Evolutionary conservation across 2,888 invertebrate genomes (phyloP).

Genomic region (Epinotia bilunana): DNA sequence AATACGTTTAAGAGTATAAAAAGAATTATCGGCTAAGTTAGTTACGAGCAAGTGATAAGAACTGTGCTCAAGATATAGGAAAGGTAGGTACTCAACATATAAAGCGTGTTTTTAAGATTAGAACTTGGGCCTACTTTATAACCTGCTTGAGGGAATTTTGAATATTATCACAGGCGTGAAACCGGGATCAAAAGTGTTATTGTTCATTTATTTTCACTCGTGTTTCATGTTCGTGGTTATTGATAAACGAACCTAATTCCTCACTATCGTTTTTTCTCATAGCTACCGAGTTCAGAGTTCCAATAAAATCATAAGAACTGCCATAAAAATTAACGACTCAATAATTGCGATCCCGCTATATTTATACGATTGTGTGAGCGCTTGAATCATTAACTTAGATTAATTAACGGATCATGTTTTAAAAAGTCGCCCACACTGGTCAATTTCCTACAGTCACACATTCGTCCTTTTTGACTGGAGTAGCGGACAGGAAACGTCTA

Average conservation of each 20-base stretch:
- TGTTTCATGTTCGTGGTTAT: neutral
- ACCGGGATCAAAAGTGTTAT: neutral
- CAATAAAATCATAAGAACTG: conserved; percentile 10
- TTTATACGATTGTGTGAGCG: conserved; percentile 24
- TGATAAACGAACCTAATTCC: neutral
- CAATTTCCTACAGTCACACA: neutral
- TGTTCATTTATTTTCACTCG: neutral
- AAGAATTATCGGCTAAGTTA: neutral
- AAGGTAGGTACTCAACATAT: neutral
- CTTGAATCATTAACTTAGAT: conserved; percentile 27
- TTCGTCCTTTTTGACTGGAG: conserved; percentile 9
- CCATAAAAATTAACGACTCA: conserved; percentile 28
- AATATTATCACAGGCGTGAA: neutral
- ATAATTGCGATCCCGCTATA: conserved; percentile 29
- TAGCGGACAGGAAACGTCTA: conserved; percentile 9
- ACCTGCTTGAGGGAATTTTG: no score
- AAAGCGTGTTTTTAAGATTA: neutral
- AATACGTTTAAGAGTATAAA: neutral
- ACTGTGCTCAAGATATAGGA: neutral
- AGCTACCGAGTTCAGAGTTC: conserved; percentile 13
- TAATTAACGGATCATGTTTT: conserved; percentile 27
- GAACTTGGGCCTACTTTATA: neutral
- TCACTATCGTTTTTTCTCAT: neutral
- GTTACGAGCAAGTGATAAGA: neutral
- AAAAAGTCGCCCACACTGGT: neutral